A percentile compares a stretch with the other conserved stretches of the same genome.
These are phyloP conservation scores for human DNA, from an alignment of 2,113 vertebrate genomes.

Conservation along the genomic window GRCh38 chr2:50565501-50566000, in stretches of 20 bases:
- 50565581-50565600: neutral
- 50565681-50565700: neutral
- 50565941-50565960: conserved; percentile 48
- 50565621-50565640: neutral
- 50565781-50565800: neutral
- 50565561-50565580: neutral
- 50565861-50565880: conserved; percentile 36
- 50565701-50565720: neutral
- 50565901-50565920: neutral
- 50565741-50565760: neutral
- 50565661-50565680: neutral
- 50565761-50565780: neutral
- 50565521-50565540: neutral
- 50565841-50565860: neutral
- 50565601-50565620: neutral
- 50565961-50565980: neutral
- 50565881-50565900: neutral
- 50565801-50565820: neutral
- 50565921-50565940: neutral
- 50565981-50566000: neutral
- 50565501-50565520: neutral
- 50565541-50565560: neutral
- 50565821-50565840: neutral
- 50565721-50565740: neutral
- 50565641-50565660: neutral